Evolutionary conservation across 2,888 invertebrate genomes (phyloP).

Genomic region (Nemoura dubitans): DNA sequence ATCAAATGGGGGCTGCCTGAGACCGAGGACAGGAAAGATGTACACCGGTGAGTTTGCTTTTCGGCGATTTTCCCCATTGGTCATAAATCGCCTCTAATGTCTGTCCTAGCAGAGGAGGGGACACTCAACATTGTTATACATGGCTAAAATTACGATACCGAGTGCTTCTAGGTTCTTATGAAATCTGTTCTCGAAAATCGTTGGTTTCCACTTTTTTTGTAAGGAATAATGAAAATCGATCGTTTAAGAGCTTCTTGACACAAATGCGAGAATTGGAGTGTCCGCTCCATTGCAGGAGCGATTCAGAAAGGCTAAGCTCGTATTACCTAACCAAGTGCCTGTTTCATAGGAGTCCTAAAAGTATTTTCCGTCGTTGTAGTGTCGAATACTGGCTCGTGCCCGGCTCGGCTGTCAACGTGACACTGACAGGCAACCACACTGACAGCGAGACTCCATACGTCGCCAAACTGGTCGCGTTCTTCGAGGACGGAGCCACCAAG

Average conservation of each 20-base stretch:
- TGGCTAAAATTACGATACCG: too few species aligned
- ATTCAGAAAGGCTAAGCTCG: neutral
- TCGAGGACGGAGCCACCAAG: constrained; percentile 69
- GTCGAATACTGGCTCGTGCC: constrained; percentile 75
- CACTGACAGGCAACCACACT: constrained; percentile 76
- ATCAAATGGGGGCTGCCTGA: constrained; percentile 75
- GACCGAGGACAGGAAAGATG: constrained; percentile 66
- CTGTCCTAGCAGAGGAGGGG: too few species aligned
- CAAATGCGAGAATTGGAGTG: too few species aligned
- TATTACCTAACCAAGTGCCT: too few species aligned
- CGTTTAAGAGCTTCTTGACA: too few species aligned
- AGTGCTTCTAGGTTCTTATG: too few species aligned
- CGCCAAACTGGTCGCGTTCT: constrained; percentile 75
- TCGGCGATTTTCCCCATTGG: neutral
- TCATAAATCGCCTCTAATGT: too few species aligned
- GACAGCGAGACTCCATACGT: constrained; percentile 79
- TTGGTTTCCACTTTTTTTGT: too few species aligned
- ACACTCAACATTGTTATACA: too few species aligned
- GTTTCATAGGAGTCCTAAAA: neutral
- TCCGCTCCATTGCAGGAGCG: too few species aligned
- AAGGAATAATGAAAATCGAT: too few species aligned
- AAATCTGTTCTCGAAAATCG: neutral
- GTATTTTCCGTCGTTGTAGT: constrained; percentile 55
- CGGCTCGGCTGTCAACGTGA: constrained; percentile 85
- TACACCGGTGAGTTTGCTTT: constrained; percentile 59